phyloP scores from a whole-genome alignment of 2,888 invertebrate species.

The Eristalis arbustorum region DNA sequence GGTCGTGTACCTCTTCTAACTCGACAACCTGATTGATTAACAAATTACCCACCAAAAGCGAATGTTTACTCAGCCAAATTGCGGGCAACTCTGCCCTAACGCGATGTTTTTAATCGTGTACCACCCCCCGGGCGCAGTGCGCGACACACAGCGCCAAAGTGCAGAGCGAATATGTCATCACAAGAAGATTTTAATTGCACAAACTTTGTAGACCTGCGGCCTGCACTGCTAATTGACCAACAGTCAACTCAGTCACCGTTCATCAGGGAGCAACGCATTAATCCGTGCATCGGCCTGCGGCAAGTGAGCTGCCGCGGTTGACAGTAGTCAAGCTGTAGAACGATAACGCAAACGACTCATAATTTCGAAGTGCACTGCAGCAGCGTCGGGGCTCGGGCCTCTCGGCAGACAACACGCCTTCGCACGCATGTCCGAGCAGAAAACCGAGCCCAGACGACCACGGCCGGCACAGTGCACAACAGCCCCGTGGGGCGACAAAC shows the following conservation, averaged over 20 bases:
- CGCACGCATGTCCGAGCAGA: conserved; percentile 61
- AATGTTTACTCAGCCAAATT: conserved; percentile 22
- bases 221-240: conserved; percentile 27
- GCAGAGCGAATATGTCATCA: conserved; percentile 1
- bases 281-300: neutral
- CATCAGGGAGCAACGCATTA: conserved; percentile 24
- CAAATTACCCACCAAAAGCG: neutral
- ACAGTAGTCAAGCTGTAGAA: conserved; percentile 59
- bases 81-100: conserved; percentile 39
- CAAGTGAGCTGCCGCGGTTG: neutral
- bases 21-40: neutral
- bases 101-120: neutral
- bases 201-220: neutral
- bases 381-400: no score
- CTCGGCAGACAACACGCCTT: conserved; percentile 59
- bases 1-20: neutral
- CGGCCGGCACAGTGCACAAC: neutral
- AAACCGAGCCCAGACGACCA: conserved; percentile 9
- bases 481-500: neutral
- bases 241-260: conserved; percentile 25
- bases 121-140: neutral
- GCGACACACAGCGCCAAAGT: neutral
- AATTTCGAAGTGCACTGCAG: conserved; percentile 56
- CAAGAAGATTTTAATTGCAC: conserved; percentile 23
- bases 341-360: conserved; percentile 49